Evolutionary conservation across 2,113 vertebrate species (phyloP).

Genomic region (Phylloscopus trochiloides): DNA sequence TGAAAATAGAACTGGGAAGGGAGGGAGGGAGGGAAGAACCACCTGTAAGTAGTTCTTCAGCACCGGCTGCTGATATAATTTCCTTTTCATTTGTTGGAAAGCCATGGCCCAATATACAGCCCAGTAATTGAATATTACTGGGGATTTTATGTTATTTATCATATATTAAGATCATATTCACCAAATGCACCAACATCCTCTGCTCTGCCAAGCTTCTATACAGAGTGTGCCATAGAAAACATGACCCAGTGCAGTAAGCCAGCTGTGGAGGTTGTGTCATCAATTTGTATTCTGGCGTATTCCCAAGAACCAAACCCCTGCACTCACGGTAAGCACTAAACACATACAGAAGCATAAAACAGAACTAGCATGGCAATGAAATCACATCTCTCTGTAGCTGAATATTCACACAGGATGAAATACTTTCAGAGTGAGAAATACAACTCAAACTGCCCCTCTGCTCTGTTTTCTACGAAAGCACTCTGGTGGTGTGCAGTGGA

Average conservation of each 20-base stretch:
- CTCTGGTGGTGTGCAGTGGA: fast-evolving
- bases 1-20: neutral
- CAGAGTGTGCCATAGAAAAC: neutral
- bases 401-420: neutral
- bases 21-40: neutral
- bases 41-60: neutral
- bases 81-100: neutral
- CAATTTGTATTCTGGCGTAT: slow-evolving; percentile 11
- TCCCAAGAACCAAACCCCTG: slow-evolving; percentile 4
- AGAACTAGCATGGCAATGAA: neutral
- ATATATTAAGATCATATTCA: neutral
- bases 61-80: neutral
- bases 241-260: neutral
- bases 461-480: neutral
- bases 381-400: neutral
- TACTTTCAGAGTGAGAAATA: neutral
- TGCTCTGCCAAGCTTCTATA: neutral
- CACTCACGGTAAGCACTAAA: neutral
- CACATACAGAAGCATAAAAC: neutral
- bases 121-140: neutral
- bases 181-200: neutral
- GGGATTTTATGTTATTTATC: neutral
- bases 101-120: neutral
- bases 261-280: slow-evolving; percentile 10
- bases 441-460: neutral